Conservation (phyloP, 2,113 vertebrate genomes). For the Panthera leo region DNA sequence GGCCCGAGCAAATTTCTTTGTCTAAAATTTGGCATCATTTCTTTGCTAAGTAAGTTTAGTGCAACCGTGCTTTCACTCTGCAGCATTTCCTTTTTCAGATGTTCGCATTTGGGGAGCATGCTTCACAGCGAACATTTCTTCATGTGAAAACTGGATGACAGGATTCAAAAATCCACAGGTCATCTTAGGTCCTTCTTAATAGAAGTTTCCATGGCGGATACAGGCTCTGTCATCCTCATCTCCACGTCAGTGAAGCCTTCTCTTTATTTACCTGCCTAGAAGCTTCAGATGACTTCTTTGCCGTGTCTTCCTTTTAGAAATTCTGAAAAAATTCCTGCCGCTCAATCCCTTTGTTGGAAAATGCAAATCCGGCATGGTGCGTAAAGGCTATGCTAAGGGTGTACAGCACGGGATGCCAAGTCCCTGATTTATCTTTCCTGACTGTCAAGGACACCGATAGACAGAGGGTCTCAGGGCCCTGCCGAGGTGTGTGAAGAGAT, state of each 20-base stretch:
- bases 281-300: constrained; percentile 15
- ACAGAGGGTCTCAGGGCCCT: neutral
- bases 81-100: neutral
- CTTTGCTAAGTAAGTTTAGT: neutral
- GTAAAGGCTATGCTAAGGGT: neutral
- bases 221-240: neutral
- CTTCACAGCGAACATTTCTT: neutral
- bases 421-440: neutral
- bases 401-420: neutral
- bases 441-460: neutral
- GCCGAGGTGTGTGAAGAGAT: neutral
- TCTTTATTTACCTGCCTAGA: neutral
- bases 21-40: neutral
- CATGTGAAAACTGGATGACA: neutral
- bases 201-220: neutral
- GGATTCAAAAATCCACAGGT: neutral
- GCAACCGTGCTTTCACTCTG: neutral
- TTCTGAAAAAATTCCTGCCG: neutral
- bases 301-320: constrained; percentile 13
- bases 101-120: neutral
- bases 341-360: constrained; percentile 24
- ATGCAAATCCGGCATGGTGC: neutral
- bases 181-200: neutral
- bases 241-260: neutral
- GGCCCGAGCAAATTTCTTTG: neutral